Percentiles rank a stretch among this genome's conserved stretches.
These are phyloP conservation scores for Rhagologus leucostigma DNA, from an alignment of 2,113 vertebrate genomes.

Conservation along the genomic window DNA sequence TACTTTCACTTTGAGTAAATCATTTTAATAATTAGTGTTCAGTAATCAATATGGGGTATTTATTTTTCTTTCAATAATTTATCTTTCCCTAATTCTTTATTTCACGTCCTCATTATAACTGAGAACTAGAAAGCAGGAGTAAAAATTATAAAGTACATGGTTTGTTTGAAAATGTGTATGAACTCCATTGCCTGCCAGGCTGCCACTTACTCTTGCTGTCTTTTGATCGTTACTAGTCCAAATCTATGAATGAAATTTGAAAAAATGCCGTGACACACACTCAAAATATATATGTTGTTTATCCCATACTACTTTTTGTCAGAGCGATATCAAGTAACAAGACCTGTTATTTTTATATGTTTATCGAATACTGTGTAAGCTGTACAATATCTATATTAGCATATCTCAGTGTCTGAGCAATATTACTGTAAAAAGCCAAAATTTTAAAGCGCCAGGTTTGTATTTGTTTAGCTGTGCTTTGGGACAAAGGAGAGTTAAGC, in stretches of 20 bases:
- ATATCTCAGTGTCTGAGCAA: not conserved
- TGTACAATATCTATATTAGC: not conserved
- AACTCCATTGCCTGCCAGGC: not conserved
- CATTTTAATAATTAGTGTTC: not conserved
- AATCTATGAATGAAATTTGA: not conserved
- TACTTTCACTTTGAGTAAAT: not conserved
- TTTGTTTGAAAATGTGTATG: not conserved
- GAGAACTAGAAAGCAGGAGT: not conserved
- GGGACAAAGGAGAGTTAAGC: not conserved
- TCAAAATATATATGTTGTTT: not conserved
- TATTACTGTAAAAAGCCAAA: not conserved
- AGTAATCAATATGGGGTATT: not conserved
- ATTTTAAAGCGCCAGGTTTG: not conserved
- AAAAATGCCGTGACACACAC: not conserved
- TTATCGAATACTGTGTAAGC: not conserved
- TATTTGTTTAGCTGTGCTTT: not conserved
- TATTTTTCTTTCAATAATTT: not conserved
- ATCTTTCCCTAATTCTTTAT: not conserved
- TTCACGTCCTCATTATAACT: not conserved
- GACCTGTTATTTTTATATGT: not conserved
- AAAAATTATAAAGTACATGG: not conserved
- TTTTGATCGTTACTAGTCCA: not conserved
- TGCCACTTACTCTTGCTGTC: accelerated
- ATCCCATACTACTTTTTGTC: not conserved
- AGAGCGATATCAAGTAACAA: not conserved